Evolutionary conservation across 2,113 vertebrate species (phyloP).

Genomic region (Narcine bancroftii): DNA sequence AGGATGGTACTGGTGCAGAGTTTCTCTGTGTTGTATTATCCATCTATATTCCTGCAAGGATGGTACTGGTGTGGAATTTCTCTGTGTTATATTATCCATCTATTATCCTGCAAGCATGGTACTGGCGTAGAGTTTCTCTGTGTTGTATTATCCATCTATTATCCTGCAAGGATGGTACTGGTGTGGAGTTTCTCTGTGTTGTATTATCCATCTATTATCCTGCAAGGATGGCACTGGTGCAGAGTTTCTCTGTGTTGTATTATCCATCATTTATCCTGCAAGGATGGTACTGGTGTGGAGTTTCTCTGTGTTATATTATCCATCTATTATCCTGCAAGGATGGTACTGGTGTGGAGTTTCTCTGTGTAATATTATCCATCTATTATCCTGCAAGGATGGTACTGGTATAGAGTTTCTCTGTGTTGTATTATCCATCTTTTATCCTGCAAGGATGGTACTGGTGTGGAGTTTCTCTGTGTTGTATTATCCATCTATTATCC

Average conservation of each 20-base stretch:
- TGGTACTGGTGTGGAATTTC: too few species aligned
- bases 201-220: constrained; percentile 31
- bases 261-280: not conserved
- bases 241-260: not conserved
- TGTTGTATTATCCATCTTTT: too few species aligned
- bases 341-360: not conserved
- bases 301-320: too few species aligned
- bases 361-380: not conserved
- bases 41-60: not conserved
- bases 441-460: not conserved
- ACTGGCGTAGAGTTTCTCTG: not conserved
- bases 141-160: not conserved
- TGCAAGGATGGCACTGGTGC: not conserved
- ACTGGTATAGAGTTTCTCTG: too few species aligned
- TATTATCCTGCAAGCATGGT: constrained; percentile 8
- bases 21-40: too few species aligned
- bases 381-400: not conserved
- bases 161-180: not conserved
- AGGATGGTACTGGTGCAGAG: not conserved
- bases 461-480: not conserved
- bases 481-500: not conserved
- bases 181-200: too few species aligned
- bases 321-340: constrained; percentile 8
- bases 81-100: too few species aligned
- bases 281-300: not conserved